Conservation (phyloP, 2,888 invertebrate genomes). For the Aleiodes leptofemur region DNA sequence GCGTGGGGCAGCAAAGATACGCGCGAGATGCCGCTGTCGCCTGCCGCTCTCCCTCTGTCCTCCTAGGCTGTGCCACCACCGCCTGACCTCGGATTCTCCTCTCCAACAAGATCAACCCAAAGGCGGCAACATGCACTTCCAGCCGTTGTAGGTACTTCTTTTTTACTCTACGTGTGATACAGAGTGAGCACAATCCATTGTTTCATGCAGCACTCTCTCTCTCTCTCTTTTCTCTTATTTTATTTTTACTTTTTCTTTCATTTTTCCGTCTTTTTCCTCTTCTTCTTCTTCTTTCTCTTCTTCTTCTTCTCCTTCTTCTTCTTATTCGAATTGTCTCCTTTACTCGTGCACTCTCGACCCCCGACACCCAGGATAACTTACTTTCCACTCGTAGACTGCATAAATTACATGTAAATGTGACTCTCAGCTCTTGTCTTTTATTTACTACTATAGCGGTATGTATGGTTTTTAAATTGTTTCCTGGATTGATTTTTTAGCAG, state of each 20-base stretch:
- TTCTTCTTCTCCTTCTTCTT: conserved; percentile 15
- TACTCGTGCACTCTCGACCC: conserved; percentile 37
- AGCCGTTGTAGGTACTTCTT: conserved; percentile 4
- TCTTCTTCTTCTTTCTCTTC: conserved; percentile 36
- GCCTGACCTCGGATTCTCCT: conserved; percentile 38
- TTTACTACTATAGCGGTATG: no score
- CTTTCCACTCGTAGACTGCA: conserved; percentile 62
- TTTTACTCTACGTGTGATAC: conserved; percentile 22
- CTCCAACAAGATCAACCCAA: conserved; percentile 43
- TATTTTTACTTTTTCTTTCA: conserved; percentile 37
- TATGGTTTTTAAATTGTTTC: conserved; percentile 25
- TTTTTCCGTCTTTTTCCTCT: conserved; percentile 45
- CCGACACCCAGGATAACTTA: conserved; percentile 63
- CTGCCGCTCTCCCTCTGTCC: conserved; percentile 19
- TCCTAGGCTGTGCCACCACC: not conserved
- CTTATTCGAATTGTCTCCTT: conserved; percentile 31
- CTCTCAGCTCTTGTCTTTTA: conserved; percentile 3
- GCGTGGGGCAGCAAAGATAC: conserved; percentile 65
- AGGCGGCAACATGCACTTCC: conserved; percentile 40
- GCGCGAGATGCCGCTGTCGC: conserved; percentile 45
- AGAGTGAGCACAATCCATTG: conserved; percentile 26
- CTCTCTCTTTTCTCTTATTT: not conserved
- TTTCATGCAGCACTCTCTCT: conserved; percentile 42
- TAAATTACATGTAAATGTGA: conserved; percentile 66
- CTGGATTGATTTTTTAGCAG: conserved; percentile 23